phyloP scores from a whole-genome alignment of 1,140 invertebrate species.

The Eriocheir sinensis region DNA sequence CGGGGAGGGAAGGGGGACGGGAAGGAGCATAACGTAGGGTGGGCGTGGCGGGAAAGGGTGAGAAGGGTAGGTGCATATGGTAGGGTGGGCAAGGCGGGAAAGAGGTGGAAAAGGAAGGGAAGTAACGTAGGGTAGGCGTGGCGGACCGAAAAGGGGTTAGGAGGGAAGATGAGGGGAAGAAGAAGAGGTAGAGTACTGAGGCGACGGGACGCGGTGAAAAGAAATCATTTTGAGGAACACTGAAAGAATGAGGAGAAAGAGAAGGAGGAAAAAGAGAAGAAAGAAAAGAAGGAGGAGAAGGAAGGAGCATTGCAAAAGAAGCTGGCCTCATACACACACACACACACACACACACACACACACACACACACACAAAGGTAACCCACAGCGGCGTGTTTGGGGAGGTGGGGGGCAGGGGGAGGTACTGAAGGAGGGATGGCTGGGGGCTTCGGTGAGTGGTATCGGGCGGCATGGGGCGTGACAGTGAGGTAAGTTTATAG shows the following conservation, averaged over 20 bases:
- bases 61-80: background rate
- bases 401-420: background rate
- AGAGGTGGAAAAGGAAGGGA: background rate
- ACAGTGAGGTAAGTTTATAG: slow-evolving; percentile 3
- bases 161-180: background rate
- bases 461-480: background rate
- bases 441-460: background rate
- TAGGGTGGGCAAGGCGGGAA: background rate
- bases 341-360: background rate
- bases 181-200: background rate
- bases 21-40: background rate
- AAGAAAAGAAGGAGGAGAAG: no score
- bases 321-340: no score
- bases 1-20: slow-evolving; percentile 6
- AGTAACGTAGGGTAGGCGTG: background rate
- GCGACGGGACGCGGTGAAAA: background rate
- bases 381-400: background rate
- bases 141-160: background rate
- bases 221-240: background rate
- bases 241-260: background rate
- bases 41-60: background rate
- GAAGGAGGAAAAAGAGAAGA: background rate
- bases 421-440: background rate
- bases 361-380: background rate
- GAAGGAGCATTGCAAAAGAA: no score